Conservation (phyloP, 2,113 vertebrate species). For the Condylura cristata region DNA sequence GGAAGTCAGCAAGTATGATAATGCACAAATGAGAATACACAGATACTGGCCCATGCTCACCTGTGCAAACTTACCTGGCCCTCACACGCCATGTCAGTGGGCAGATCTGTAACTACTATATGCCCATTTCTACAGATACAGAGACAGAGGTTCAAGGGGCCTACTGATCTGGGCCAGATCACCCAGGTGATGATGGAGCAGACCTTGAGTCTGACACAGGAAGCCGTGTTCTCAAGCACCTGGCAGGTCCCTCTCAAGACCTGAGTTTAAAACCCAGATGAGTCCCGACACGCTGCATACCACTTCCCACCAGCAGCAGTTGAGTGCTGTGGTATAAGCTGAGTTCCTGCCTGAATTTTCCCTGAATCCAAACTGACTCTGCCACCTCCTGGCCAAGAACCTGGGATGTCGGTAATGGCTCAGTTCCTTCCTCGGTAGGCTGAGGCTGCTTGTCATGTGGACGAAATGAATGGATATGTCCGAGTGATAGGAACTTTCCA, state of each 20-base stretch:
- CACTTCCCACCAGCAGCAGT: accelerated
- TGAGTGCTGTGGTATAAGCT: accelerated
- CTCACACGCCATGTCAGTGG: neutral
- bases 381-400: neutral
- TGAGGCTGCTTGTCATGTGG: neutral
- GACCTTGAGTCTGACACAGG: neutral
- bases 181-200: neutral
- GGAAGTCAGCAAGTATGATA: neutral
- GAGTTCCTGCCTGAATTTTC: neutral
- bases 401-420: neutral
- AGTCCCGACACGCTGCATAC: accelerated
- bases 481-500: neutral
- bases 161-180: neutral
- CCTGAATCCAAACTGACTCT: neutral
- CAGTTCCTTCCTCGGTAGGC: conserved; percentile 5
- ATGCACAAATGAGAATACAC: neutral
- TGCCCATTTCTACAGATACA: neutral
- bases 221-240: neutral
- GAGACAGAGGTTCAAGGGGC: neutral
- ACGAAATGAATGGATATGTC: neutral
- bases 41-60: neutral
- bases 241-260: neutral
- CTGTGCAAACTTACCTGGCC: neutral
- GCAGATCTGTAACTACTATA: neutral
- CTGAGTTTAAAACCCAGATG: neutral